Evolutionary conservation across 2,797 vertebrate species (phyloP).

Genomic region (Falco columbarius): DNA sequence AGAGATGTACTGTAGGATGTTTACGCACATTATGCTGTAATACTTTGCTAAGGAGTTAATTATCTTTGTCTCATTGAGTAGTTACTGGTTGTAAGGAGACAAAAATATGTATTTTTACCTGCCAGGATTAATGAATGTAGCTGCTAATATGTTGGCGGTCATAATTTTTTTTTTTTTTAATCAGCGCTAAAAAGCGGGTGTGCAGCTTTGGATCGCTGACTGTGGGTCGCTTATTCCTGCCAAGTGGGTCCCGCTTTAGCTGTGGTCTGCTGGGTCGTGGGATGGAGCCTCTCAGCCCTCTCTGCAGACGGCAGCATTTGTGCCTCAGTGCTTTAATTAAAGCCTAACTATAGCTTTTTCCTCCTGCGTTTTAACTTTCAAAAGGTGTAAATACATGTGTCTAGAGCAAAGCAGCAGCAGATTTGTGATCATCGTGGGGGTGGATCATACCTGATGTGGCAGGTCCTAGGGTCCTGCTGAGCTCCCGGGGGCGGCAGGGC

Average conservation of each 20-base stretch:
- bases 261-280: neutral
- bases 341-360: neutral
- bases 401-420: neutral
- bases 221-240: neutral
- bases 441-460: accelerated
- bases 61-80: neutral
- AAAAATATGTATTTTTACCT: neutral
- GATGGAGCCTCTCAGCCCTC: neutral
- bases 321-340: neutral
- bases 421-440: neutral
- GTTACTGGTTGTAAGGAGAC: neutral
- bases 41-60: neutral
- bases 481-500: neutral
- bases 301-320: neutral
- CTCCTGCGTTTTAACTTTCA: neutral
- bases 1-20: neutral
- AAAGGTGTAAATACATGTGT: accelerated
- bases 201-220: neutral
- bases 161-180: neutral
- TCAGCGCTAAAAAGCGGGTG: neutral
- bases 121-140: neutral
- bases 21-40: neutral
- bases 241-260: neutral
- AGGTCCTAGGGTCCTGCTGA: neutral
- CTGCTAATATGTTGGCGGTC: neutral